phyloP scores from a whole-genome alignment of 1,140 invertebrate genomes.

The Drosophila arizonae region DNA sequence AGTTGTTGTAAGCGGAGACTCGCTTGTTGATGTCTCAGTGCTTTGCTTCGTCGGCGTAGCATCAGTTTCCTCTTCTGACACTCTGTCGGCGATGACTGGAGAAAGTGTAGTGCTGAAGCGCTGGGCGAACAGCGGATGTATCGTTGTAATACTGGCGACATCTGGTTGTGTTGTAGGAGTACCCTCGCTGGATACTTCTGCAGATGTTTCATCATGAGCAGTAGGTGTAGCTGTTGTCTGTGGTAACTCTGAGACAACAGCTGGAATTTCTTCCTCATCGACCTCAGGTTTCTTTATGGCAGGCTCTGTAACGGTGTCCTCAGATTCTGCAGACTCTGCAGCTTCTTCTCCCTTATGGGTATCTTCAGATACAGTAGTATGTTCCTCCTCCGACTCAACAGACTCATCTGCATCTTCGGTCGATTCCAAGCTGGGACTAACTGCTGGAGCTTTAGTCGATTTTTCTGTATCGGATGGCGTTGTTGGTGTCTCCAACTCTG shows the following conservation, averaged over 20 bases:
- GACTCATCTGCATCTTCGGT: constrained; percentile 68
- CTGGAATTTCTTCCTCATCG: constrained; percentile 43
- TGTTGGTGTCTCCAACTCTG: constrained; percentile 26
- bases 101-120: constrained; percentile 46
- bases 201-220: constrained; percentile 44
- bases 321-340: constrained; percentile 33
- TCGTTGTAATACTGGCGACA: constrained; percentile 45
- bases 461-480: constrained; percentile 33
- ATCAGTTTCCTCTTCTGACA: constrained; percentile 47
- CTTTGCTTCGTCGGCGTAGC: constrained; percentile 25
- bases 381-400: constrained; percentile 73
- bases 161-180: constrained; percentile 30
- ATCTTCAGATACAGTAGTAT: constrained; percentile 33
- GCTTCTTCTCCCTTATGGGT: constrained; percentile 44
- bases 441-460: constrained; percentile 42
- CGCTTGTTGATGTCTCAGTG: constrained; percentile 43
- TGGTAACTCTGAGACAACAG: constrained; percentile 54
- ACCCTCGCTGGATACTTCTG: constrained; percentile 49
- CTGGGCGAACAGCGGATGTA: constrained; percentile 69
- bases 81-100: constrained; percentile 51
- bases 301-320: constrained; percentile 30
- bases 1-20: constrained; percentile 46
- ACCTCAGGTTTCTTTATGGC: constrained; percentile 42
- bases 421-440: constrained; percentile 64
- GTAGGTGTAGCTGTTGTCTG: constrained; percentile 23